Conservation (phyloP, 2,797 vertebrate genomes). For the Liparis tanakae region DNA sequence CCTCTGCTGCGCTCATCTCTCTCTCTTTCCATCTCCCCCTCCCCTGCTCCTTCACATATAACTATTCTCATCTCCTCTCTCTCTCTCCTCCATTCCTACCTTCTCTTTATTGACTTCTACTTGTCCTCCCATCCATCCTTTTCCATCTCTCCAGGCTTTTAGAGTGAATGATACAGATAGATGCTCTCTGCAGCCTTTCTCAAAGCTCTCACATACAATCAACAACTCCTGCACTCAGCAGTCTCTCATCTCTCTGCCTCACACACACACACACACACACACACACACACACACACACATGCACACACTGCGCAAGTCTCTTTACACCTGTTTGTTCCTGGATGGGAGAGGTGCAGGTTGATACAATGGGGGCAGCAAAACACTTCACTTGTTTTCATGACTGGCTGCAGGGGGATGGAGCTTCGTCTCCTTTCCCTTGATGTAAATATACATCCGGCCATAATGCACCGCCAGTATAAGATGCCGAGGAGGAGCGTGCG, state of each 20-base stretch:
- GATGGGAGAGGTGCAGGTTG: slow-evolving; percentile 47
- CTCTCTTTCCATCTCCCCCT: slow-evolving; percentile 9
- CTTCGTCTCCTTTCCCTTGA: slow-evolving; percentile 30
- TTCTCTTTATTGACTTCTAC: slow-evolving; percentile 80
- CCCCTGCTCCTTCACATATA: slow-evolving; percentile 63
- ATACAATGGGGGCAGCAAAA: slow-evolving; percentile 63
- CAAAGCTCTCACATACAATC: slow-evolving; percentile 80
- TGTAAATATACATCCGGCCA: neutral
- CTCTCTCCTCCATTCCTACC: slow-evolving; percentile 51
- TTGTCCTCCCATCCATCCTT: slow-evolving; percentile 78
- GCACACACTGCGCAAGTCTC: slow-evolving; percentile 10
- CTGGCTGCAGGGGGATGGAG: slow-evolving; percentile 20
- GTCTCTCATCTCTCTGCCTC: slow-evolving; percentile 59
- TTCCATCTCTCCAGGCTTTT: slow-evolving; percentile 78
- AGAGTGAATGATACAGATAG: slow-evolving; percentile 81
- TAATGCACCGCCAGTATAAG: neutral
- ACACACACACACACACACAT: slow-evolving; percentile 18
- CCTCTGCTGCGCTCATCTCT: slow-evolving; percentile 26
- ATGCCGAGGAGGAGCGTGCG: neutral
- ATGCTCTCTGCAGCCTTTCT: slow-evolving; percentile 78
- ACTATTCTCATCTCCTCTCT: slow-evolving; percentile 68
- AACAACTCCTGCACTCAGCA: slow-evolving; percentile 73
- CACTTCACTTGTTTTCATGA: slow-evolving; percentile 57
- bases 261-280: slow-evolving; percentile 16
- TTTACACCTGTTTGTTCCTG: slow-evolving; percentile 52